phyloP scores from a whole-genome alignment of 2,888 invertebrate species.

The Cephus pulcher region DNA sequence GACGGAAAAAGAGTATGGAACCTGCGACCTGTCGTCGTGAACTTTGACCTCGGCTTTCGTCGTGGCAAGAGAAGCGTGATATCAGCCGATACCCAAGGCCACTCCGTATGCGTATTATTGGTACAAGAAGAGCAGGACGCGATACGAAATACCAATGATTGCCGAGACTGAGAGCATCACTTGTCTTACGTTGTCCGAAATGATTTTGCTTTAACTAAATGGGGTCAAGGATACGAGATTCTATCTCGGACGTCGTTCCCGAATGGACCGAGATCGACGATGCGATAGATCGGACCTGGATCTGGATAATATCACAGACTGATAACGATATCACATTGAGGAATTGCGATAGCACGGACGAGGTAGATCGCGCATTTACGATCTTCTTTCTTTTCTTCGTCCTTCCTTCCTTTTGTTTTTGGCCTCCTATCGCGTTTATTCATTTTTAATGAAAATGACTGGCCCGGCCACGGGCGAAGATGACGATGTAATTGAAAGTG shows the following conservation, averaged over 20 bases:
- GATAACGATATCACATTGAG: not conserved
- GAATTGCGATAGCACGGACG: not conserved
- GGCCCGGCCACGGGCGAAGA: slow-evolving; percentile 42
- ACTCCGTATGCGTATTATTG: not conserved
- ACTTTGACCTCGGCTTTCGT: not conserved
- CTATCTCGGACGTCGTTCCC: not conserved
- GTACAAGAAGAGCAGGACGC: not conserved
- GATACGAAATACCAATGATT: not conserved
- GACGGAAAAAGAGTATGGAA: slow-evolving; percentile 21
- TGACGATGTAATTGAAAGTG: slow-evolving; percentile 19
- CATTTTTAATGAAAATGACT: slow-evolving; percentile 44
- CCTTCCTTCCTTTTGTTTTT: slow-evolving; percentile 15
- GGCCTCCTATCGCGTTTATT: slow-evolving; percentile 25
- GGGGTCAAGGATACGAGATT: not conserved
- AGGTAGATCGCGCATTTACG: not conserved
- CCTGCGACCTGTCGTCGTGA: slow-evolving; percentile 11
- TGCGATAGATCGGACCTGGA: not conserved
- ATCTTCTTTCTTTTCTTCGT: not conserved
- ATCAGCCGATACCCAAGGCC: not conserved
- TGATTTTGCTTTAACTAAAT: not conserved
- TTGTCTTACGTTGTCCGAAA: not conserved
- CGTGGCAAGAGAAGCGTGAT: not conserved
- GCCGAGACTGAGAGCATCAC: not conserved
- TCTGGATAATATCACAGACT: not conserved
- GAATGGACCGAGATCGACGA: not conserved